These are phyloP conservation scores for Saccostrea glomerata DNA, from an alignment of 1,140 invertebrate species.

Conservation along the genomic window DNA sequence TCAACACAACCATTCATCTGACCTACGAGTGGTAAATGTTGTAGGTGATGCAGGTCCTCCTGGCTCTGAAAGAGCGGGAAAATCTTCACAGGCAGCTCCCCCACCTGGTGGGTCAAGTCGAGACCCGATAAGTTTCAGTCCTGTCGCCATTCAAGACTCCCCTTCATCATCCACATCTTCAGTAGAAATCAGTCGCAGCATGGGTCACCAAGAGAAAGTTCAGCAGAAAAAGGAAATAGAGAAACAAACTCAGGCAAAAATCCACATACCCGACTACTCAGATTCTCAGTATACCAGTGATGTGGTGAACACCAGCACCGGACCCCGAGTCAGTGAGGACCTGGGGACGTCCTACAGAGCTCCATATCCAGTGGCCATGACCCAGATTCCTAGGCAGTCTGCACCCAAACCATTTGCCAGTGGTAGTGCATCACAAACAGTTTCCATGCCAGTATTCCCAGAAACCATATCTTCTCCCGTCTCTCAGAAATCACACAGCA, in stretches of 20 bases:
- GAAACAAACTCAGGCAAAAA: neutral
- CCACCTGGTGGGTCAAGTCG: constrained; percentile 3
- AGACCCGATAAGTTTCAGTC: constrained; percentile 46
- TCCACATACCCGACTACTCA: constrained; percentile 31
- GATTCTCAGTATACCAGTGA: constrained; percentile 22
- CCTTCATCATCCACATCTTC: constrained; percentile 44
- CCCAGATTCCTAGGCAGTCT: constrained; percentile 12
- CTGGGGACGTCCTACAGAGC: constrained; percentile 15
- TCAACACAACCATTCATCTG: constrained; percentile 44
- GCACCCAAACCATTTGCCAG: constrained; percentile 44
- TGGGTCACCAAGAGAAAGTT: neutral
- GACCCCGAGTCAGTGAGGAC: neutral
- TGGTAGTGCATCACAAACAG: constrained; percentile 47
- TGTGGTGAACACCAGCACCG: neutral
- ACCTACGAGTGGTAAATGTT: constrained; percentile 44
- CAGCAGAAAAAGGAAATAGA: constrained; percentile 22
- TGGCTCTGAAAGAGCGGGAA: neutral
- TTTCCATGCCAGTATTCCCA: constrained; percentile 33
- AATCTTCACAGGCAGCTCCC: constrained; percentile 22
- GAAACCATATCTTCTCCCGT: constrained; percentile 12
- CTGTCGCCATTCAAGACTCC: constrained; percentile 39
- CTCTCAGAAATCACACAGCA: constrained; percentile 24
- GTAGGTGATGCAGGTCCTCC: constrained; percentile 11
- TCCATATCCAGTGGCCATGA: constrained; percentile 46
- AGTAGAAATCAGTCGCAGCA: constrained; percentile 17